Evolutionary conservation across 2,113 vertebrate species (phyloP), one percentile per base, ranked within the genome.

Genomic region (Calyptommatus sinebrachiatus): DNA sequence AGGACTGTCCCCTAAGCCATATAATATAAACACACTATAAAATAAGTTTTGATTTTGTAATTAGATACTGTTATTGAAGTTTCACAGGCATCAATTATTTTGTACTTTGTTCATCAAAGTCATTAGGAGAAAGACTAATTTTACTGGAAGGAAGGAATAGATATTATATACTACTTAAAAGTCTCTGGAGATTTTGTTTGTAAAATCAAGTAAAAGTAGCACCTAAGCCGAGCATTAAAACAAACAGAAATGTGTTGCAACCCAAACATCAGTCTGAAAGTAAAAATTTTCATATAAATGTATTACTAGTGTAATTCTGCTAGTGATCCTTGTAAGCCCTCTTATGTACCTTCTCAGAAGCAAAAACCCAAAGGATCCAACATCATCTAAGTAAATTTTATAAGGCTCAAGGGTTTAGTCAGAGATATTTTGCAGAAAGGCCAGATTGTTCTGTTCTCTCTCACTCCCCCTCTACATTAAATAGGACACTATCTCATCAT

Each of bases 21-120:
- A 75, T 84, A 82, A 73, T 60, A 68, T 28, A 14, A 18, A 16
- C 14, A 50, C 14, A 50, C 9, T 35, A 53, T 71, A 72, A 83
- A 80, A 65, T 14, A 77, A 84, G 26, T 35, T 60, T 11, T 60
- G 11, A 85, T 21, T 77, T 68, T 50, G 22, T 57, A 77, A 50
- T 71, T 82, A 74, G 50, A 29, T 72, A 79, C 35, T 78, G 85
- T 62, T 10, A 53, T 11, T 80, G 75, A 71, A 82, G 53, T 71
- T n/a, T 63, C 29, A 41, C 35, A 50, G 35, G 26, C 45, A 85
- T 74, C 50, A 71, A 63, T 41, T 24, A 41, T 45, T 8, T 35
- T 41, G 21, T 73, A 46, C 61, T 77, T 72, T 0, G 28, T 79
- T 87, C 70, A 74, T 77, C 21, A 7, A 24, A 60, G 14, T 83